Evolutionary conservation across 2,113 vertebrate genomes (phyloP).

Genomic region (Lucifuga dentata): DNA sequence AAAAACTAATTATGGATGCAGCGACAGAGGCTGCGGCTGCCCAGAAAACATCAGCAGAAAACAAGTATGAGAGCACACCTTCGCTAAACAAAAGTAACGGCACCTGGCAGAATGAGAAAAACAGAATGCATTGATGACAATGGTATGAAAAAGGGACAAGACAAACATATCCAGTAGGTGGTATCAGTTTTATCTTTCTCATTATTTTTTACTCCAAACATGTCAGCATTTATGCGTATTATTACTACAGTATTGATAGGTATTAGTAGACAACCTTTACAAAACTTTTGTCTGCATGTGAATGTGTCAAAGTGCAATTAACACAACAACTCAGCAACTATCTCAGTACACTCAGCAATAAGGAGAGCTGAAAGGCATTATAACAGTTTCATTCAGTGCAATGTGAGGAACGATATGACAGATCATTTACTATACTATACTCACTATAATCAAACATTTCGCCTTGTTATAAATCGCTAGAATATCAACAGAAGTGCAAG

Average conservation of each 20-base stretch:
- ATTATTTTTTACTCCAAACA: conserved; percentile 61
- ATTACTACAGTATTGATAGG: conserved; percentile 65
- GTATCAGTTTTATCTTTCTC: conserved; percentile 31
- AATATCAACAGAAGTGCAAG: not conserved
- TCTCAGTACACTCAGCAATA: conserved; percentile 18
- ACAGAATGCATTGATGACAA: conserved; percentile 75
- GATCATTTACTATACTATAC: conserved; percentile 9
- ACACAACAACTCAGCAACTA: conserved; percentile 56
- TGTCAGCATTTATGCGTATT: conserved; percentile 52
- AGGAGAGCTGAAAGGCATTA: conserved; percentile 16
- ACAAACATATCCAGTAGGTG: conserved; percentile 31
- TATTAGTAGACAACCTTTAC: conserved; percentile 47
- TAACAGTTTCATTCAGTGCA: conserved; percentile 20
- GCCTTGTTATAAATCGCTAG: conserved; percentile 4
- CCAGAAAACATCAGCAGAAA: conserved; percentile 78
- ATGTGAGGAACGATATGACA: conserved; percentile 23
- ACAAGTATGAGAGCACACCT: conserved; percentile 85
- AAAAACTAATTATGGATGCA: conserved; percentile 87
- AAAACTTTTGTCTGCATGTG: conserved; percentile 61
- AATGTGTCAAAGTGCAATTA: conserved; percentile 81
- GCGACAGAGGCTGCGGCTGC: conserved; percentile 85
- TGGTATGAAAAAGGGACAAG: conserved; percentile 45
- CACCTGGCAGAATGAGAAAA: conserved; percentile 86
- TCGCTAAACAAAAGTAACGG: conserved; percentile 90
- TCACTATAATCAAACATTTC: conserved; percentile 4